phyloP scores from a whole-genome alignment of 2,113 vertebrate genomes.

The Cyanistes caeruleus region DNA sequence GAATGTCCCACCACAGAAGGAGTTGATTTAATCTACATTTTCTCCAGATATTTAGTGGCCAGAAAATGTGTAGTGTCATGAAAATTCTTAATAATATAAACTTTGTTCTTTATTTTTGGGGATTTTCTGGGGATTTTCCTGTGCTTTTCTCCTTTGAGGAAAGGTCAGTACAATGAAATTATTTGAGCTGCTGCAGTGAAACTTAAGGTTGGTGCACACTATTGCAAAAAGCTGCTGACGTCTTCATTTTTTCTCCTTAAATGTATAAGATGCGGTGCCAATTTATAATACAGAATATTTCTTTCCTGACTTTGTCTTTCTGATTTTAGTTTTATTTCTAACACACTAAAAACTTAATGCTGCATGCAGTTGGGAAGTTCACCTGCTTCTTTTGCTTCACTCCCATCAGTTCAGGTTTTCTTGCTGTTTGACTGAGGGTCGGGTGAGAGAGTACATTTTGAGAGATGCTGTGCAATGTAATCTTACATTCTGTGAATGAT shows the following conservation, averaged over 20 bases:
- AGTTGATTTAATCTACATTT: not conserved
- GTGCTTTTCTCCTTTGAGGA: not conserved
- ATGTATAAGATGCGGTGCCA: not conserved
- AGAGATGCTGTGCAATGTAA: not conserved
- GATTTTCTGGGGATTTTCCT: not conserved
- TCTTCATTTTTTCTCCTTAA: not conserved
- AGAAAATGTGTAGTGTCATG: not conserved
- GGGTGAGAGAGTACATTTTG: not conserved
- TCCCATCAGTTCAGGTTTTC: not conserved
- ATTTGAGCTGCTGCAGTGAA: not conserved
- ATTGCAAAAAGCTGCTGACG: not conserved
- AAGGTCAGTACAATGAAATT: not conserved
- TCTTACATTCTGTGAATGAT: not conserved
- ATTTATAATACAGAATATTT: not conserved
- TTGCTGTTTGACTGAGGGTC: not conserved
- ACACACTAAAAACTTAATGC: not conserved
- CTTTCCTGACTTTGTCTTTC: not conserved
- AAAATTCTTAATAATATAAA: not conserved
- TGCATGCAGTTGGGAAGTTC: not conserved
- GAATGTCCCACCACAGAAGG: not conserved
- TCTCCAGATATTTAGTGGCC: not conserved
- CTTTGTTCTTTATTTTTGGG: not conserved
- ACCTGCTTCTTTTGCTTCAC: not conserved
- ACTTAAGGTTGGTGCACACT: not conserved
- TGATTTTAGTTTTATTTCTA: not conserved